Conservation (phyloP, 2,113 vertebrate genomes). For the Setophaga coronata region DNA sequence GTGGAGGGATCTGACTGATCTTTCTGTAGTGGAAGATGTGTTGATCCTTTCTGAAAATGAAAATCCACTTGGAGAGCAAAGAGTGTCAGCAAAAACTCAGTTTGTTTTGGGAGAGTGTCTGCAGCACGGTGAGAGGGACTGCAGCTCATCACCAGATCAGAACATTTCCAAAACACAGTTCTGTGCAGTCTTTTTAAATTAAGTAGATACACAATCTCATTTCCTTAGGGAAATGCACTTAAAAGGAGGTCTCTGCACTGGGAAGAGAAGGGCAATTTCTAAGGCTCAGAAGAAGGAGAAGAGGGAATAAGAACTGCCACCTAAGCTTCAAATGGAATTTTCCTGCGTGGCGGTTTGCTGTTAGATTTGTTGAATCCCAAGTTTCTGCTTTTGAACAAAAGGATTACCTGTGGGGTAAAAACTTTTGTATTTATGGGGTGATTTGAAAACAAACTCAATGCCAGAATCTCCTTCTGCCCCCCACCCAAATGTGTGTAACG, state of each 20-base stretch:
- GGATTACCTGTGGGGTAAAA: neutral
- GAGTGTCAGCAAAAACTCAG: neutral
- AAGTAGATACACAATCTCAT: neutral
- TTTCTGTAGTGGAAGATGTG: neutral
- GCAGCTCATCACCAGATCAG: slow-evolving; percentile 18
- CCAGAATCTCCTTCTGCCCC: neutral
- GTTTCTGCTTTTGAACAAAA: neutral
- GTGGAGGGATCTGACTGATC: neutral
- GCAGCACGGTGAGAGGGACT: neutral
- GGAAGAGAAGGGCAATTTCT: neutral
- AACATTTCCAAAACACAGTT: slow-evolving; percentile 50
- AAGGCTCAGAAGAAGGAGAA: neutral
- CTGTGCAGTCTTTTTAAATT: neutral
- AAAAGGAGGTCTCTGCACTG: neutral
- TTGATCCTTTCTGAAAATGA: neutral
- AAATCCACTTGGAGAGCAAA: slow-evolving; percentile 13
- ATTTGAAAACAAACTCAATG: neutral
- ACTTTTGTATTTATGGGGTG: neutral
- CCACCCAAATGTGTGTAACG: rapidly evolving
- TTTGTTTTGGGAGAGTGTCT: slow-evolving; percentile 10
- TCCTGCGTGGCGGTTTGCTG: neutral
- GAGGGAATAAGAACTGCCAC: neutral
- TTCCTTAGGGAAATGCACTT: slow-evolving; percentile 4
- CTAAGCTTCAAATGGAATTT: neutral
- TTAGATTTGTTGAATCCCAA: neutral